Base-by-base conservation (phyloP, 2,888 invertebrate species). In the Aphelenchoides bicaudatus region DNA sequence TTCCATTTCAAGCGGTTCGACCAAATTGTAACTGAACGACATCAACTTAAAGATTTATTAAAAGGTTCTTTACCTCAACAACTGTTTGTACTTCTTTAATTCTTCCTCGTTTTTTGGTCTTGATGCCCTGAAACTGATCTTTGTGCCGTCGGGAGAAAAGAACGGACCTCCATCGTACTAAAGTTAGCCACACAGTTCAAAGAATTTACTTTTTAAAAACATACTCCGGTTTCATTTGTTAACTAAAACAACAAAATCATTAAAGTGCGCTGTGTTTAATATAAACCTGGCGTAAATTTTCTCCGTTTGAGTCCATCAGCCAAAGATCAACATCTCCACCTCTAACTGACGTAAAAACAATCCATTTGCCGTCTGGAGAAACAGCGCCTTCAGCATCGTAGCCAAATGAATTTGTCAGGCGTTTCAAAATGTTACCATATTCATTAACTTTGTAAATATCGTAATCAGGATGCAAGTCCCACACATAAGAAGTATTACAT, bases 161-260 rank as follows among this genome's bases (percentile, higher is more conserved):
- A 71, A 68, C 4, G 68, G 65, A 19, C 68, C 68, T 8, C 68
- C 68, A 28, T 68, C 68, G 54, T 68, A 68, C n/a, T n/a, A n/a
- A n/a, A n/a, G n/a, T n/a, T n/a, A n/a, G n/a, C n/a, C n/a, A n/a
- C 34, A 13, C 34, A 34, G 13, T 34, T 13, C 34, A 34, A 34
- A 34, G 10, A 34, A 34, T 34, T 34, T 34, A 34, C 34, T 34
- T n/a, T 34, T 34, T 34, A 34, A 34, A 34, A 34, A 34, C 34
- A 34, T n/a, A n/a, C n/a, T 23, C 68, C 68, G 21, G 62, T 30
- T 8, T 27, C 25, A 39, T 60, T 51, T 23, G 68, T 68, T n/a
- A 68, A 28, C 61, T 66, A 21, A 60, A 59, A 31, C 21, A n/a
- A 54, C 2, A 28, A 23, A 25, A 13, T 51, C 43, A 23, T 8